Evolutionary conservation across 2,113 vertebrate species (phyloP).

Genomic region (Nanorana parkeri): DNA sequence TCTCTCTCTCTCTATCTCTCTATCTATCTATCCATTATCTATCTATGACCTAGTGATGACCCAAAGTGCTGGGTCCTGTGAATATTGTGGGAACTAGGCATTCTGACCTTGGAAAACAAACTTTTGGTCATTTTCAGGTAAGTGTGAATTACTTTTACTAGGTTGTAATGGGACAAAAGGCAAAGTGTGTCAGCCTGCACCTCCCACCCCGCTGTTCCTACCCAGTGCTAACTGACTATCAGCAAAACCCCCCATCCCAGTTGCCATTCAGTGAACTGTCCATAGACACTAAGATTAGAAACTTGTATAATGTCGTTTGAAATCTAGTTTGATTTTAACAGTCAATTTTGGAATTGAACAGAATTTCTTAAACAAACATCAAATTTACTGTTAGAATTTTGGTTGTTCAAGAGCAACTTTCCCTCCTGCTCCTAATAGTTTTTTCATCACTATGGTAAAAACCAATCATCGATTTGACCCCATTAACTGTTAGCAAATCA

Average conservation of each 20-base stretch:
- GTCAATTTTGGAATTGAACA: no score
- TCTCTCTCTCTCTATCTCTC: background rate
- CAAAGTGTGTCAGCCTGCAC: conserved; percentile 23
- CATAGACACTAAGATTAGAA: no score
- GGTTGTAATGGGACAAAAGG: conserved; percentile 16
- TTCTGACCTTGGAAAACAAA: conserved; percentile 39
- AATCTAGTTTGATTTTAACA: no score
- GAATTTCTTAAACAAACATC: no score
- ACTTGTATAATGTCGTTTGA: no score
- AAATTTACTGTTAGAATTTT: no score
- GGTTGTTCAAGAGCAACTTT: no score
- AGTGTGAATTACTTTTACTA: conserved; percentile 25
- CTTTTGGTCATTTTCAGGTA: conserved; percentile 2
- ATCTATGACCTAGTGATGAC: background rate
- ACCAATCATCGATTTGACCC: no score
- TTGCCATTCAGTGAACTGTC: background rate
- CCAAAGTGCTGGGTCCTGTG: background rate
- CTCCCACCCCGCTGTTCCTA: background rate
- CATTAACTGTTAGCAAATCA: no score
- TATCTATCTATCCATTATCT: background rate
- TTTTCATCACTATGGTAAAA: no score
- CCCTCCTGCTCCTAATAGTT: no score
- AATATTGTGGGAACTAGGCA: conserved; percentile 7
- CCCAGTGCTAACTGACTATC: background rate
- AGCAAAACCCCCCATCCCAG: background rate